phyloP scores from a whole-genome alignment of 1,140 invertebrate genomes.

The Apis laboriosa region DNA sequence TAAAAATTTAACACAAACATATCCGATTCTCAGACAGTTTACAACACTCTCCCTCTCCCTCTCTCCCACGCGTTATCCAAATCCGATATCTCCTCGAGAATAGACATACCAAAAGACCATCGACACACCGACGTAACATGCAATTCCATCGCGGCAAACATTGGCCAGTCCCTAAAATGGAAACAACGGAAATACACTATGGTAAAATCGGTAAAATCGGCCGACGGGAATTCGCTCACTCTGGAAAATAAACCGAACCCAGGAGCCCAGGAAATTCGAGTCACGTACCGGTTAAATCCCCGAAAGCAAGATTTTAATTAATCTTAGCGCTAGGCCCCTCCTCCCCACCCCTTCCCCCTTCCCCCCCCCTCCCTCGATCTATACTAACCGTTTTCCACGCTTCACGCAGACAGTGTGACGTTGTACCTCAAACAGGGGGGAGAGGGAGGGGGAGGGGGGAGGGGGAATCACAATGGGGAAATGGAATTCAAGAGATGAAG shows the following conservation, averaged over 20 bases:
- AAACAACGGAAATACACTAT: background rate
- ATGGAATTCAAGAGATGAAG: constrained; percentile 51
- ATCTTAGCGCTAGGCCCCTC: constrained; percentile 15
- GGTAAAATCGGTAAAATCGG: background rate
- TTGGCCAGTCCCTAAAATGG: background rate
- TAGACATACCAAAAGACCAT: background rate
- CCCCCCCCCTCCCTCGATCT: background rate
- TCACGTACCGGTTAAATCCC: background rate
- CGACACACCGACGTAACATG: background rate
- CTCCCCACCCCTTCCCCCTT: too few species aligned
- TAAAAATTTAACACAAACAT: too few species aligned
- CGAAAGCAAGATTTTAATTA: constrained; percentile 35
- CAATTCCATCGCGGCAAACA: background rate
- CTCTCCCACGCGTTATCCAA: too few species aligned
- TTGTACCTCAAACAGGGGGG: constrained; percentile 21
- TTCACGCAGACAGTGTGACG: constrained; percentile 29
- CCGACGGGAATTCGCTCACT: background rate
- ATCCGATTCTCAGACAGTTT: too few species aligned
- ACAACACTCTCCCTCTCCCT: too few species aligned
- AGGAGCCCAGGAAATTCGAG: background rate
- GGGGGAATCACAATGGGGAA: constrained; percentile 35
- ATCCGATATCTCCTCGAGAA: background rate
- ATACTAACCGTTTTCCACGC: constrained; percentile 29
- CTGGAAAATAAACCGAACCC: background rate
- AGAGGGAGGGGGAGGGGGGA: too few species aligned